Base-by-base conservation (phyloP, 2,888 invertebrate genomes). In the Synanthedon formicaeformis region DNA sequence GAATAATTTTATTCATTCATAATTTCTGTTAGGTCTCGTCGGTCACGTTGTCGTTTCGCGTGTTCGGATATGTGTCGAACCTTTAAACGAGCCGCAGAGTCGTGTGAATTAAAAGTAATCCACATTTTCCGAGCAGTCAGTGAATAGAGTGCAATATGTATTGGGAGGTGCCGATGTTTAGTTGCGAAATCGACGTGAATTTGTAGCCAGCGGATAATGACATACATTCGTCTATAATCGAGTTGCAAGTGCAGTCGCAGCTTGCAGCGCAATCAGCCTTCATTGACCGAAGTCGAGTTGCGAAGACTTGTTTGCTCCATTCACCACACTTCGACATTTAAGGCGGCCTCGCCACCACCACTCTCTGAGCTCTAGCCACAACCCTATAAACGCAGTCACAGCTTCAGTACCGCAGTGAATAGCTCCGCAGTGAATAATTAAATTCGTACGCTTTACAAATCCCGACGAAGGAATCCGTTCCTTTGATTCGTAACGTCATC, bases 241-340 rank as follows among this genome's bases (percentile, higher is more conserved):
- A 57, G 57, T 56, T 54, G 40, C 41, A 40, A 12, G 48, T 14
- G 48, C 48, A 50, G 52, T 52, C 49, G 34, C 41, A 40, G 52
- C 49, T 57, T 60, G 67, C 67, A 71, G 58, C 60, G 67, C 67
- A 71, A 72, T 71, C 72, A 71, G 65, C 59, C 61, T 63, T 56
- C 67, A 69, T 73, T 70, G 69, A 71, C 60, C 54, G 55, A 54
- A 54, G 52, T 18, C 50, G 45, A 14, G 11, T 49, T 53, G 51
- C 48, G 50, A 40, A 50, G 52, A 48, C 49, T 49, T 49, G 6
- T 18, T 18, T 16, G 16, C 11, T 11, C n/a, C 49, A 13, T 16
- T 14, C 11, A 12, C 18, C 49, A 18, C 49, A 49, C 49, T 49
- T 49, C 16, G 14, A 16, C 8, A 41, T 41, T 13, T 41, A 41